Base-by-base conservation (phyloP, 2,113 vertebrate genomes). In the Zosterops borbonicus region DNA sequence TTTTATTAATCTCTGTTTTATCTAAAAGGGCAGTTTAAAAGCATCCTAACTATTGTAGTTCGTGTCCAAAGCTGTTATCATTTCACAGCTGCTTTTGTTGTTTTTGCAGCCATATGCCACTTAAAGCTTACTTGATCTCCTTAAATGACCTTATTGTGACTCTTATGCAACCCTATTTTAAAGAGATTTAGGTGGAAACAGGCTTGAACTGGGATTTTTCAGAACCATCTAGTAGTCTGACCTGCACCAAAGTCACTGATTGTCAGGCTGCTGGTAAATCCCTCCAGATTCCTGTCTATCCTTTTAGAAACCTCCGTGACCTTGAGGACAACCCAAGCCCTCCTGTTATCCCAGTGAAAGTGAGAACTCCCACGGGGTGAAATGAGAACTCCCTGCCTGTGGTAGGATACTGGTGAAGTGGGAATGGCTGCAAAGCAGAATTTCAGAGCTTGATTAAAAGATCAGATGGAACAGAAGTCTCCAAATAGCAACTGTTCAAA, bases 71-170 rank as follows among this genome's bases (percentile, higher is more conserved):
- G 35, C 55, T 77, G 37, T 87, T 89, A 44, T 33, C 23, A 31
- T 81, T 90, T 92, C 80, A 85, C 62, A 83, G 53, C 50, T 88
- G 74, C 39, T 87, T 87, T 94, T 94, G 67, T 91, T 65, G 37
- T 16, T 85, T 94, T 92, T 89, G 44, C 83, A 80, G 42, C 71
- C 78, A 79, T 73, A 79, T 71, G 46, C 62, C 46, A 58, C 46
- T 94, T 87, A 81, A 82, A 92, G n/a, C 41, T 76, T 83, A 73
- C 74, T 74, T 93, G 52, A 65, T 50, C 46, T 90, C 67, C 75
- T 90, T 73, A 90, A 92, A 69, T 88, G 76, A 95, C 71, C 82
- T 88, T 82, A 64, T 29, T 69, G 53, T 89, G 49, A 76, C 41
- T 59, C 60, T 68, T 82, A 94, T 18, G 52, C 41, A 87, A 65